Percentiles rank a stretch among this genome's conserved stretches.
phyloP scores from a whole-genome alignment of 2,888 invertebrate genomes.

The Reticulitermes lucifugus region DNA sequence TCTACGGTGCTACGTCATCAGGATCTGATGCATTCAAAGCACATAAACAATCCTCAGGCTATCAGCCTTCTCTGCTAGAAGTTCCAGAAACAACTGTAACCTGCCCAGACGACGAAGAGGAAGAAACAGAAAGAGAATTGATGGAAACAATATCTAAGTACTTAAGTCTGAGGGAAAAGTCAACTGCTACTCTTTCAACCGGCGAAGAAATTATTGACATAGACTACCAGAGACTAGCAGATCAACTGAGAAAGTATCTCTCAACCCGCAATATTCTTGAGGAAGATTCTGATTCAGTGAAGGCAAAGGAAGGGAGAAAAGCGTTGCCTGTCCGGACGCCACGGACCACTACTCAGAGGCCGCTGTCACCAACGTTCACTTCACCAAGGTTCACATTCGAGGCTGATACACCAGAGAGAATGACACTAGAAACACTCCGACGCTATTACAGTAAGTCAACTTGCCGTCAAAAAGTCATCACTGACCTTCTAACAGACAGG shows the following conservation, averaged over 20 bases:
- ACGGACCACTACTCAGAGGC: conserved; percentile 45
- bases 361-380: conserved; percentile 47
- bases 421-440: conserved; percentile 74
- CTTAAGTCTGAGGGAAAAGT: background rate
- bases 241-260: conserved; percentile 72
- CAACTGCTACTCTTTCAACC: too few species aligned
- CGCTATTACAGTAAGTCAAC: conserved; percentile 75
- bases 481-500: conserved; percentile 79
- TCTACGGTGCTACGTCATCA: conserved; percentile 65
- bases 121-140: conserved; percentile 47
- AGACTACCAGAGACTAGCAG: conserved; percentile 74
- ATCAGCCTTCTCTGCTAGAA: conserved; percentile 36
- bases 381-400: conserved; percentile 59
- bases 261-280: conserved; percentile 52
- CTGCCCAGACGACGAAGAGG: conserved; percentile 26
- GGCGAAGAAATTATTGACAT: background rate
- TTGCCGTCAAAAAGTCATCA: conserved; percentile 76
- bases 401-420: conserved; percentile 70
- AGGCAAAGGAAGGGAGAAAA: background rate
- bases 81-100: conserved; percentile 30
- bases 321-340: background rate
- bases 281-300: background rate
- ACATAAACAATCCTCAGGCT: background rate
- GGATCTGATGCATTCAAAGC: background rate
- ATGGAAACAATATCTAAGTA: conserved; percentile 70